Percentiles rank a stretch among this genome's conserved stretches.
Conservation (phyloP, 2,797 vertebrate genomes). For the Pangasius krempfi region DNA sequence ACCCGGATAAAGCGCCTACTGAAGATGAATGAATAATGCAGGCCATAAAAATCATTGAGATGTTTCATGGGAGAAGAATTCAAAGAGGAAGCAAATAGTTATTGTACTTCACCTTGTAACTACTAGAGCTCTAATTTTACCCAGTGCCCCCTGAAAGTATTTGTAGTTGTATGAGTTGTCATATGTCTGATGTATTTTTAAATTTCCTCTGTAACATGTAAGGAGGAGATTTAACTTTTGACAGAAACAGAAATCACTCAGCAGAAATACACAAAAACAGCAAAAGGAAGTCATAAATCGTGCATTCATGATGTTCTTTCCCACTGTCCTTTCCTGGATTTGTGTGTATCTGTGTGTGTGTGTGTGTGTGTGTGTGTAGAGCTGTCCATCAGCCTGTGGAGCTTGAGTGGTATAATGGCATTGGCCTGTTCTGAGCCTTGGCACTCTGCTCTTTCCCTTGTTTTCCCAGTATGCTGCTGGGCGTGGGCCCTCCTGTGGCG, state of each 20-base stretch:
- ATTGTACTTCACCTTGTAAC: background rate
- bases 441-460: slow-evolving; percentile 42
- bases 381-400: slow-evolving; percentile 1
- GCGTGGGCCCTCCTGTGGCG: slow-evolving; percentile 53
- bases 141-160: background rate
- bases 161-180: background rate
- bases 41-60: background rate
- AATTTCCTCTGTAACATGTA: background rate
- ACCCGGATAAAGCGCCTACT: background rate
- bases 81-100: background rate
- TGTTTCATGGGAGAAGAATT: background rate
- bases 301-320: slow-evolving; percentile 8
- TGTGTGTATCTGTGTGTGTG: background rate
- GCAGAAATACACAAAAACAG: slow-evolving; percentile 10
- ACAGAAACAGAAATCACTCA: slow-evolving; percentile 33
- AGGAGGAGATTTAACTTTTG: slow-evolving; percentile 12
- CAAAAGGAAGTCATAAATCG: slow-evolving; percentile 24
- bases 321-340: background rate
- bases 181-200: slow-evolving; percentile 6
- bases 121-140: background rate
- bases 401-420: background rate
- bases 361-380: background rate
- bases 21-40: background rate
- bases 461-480: slow-evolving; percentile 53
- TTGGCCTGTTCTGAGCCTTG: slow-evolving; percentile 7